Evolutionary conservation across 2,797 vertebrate genomes (phyloP), one percentile per base, ranked within the genome.

Genomic region (Bradypodion ventrale): DNA sequence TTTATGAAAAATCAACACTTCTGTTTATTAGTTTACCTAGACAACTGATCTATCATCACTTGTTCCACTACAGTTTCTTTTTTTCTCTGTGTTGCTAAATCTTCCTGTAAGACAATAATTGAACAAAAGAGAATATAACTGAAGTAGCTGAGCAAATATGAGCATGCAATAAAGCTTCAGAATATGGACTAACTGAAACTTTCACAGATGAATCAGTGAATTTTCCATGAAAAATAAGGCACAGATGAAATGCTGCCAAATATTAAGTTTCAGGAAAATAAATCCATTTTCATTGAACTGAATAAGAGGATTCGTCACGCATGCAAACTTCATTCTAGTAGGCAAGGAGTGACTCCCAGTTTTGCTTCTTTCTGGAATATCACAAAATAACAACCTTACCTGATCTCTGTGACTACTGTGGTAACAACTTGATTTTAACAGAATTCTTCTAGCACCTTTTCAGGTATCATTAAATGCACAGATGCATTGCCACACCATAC

Each of bases 41-140:
- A 97, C 82, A 97, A 95, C 0, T 96, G 94, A 91, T 97, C 97
- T 84, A 91, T 87, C 96, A 97, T 96, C 87, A 97, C 92, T 94
- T 97, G 96, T 86, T 97, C 97, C 79, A 93, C 90, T 62, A 97
- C 95, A 59, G 66, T 81, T 83, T 94, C 89, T 79, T 95, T 96
- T 93, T 86, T 95, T 88, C 92, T 96, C 83, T 94, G 93, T 85
- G 91, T 85, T 75, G 93, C 95, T 87, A 96, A 89, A 42, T 92
- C 92, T 87, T 96, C 93, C 96, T 97, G 86, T 65, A 89, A 93
- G 52, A 42, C 88, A 88, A 93, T 29, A 32, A 19, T 77, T 79
- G 10, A 88, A 4, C 80, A 46, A 19, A 85, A 89, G 82, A 88
- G 44, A 75, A 85, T 27, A n/a, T 16, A 80, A 42, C 90, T 7